Conservation (phyloP, 2,888 invertebrate genomes). For the Phytoseiulus persimilis region DNA sequence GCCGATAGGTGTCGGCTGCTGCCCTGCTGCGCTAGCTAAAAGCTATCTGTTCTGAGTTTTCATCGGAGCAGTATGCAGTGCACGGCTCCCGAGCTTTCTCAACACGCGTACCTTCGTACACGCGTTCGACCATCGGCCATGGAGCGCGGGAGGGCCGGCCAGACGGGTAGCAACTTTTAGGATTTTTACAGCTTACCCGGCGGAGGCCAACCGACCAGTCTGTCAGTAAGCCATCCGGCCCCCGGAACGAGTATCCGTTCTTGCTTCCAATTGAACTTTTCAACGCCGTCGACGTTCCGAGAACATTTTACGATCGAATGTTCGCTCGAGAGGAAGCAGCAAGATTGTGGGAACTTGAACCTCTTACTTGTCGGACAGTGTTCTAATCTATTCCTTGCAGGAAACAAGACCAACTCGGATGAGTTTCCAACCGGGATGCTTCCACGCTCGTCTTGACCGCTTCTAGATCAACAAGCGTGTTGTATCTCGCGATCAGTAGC, state of each 20-base stretch:
- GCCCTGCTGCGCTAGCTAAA: neutral
- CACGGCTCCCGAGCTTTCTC: neutral
- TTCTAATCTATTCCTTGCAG: too few relatives aligned
- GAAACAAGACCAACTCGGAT: too few relatives aligned
- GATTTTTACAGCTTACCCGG: conserved; percentile 5
- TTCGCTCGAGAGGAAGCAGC: neutral
- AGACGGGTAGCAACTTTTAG: neutral
- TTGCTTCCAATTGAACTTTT: neutral
- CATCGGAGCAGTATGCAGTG: neutral
- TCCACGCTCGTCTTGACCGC: too few relatives aligned
- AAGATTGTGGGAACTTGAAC: neutral
- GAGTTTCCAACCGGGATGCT: too few relatives aligned
- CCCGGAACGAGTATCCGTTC: neutral
- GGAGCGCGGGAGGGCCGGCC: neutral
- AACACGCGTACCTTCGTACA: neutral
- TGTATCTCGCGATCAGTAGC: too few relatives aligned
- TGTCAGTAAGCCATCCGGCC: neutral
- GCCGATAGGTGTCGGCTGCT: neutral
- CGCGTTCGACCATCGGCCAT: neutral
- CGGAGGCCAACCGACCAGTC: neutral
- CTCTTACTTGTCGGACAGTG: neutral
- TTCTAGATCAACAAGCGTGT: too few relatives aligned
- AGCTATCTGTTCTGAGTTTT: neutral
- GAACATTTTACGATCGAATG: neutral
- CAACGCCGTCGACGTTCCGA: neutral